Conservation (phyloP, 2,888 invertebrate species). For the Rhyacophila evoluta region DNA sequence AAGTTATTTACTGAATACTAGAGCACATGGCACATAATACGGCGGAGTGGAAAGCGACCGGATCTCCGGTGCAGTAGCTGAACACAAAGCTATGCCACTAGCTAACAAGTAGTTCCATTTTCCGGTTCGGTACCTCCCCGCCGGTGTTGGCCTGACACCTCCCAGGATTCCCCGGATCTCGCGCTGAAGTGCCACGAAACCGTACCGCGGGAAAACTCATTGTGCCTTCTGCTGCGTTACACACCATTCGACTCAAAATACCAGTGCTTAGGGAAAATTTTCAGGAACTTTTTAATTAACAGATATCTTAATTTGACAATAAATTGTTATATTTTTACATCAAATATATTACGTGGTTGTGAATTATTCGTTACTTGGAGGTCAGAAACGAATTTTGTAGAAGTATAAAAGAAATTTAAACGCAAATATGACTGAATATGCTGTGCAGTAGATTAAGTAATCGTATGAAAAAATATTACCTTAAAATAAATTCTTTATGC, state of each 20-base stretch:
- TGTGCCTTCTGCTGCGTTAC: not conserved
- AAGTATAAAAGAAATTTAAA: too few species aligned
- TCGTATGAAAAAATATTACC: too few species aligned
- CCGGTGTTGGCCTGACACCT: conserved; percentile 35
- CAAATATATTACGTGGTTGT: too few species aligned
- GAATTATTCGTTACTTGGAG: too few species aligned
- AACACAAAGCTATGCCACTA: not conserved
- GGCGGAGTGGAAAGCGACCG: not conserved
- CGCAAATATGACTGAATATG: too few species aligned
- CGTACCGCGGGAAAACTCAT: conserved; percentile 16
- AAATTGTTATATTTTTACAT: too few species aligned
- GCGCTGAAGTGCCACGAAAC: conserved; percentile 12
- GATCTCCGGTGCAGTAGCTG: conserved; percentile 33
- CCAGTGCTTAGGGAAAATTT: not conserved
- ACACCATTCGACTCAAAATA: not conserved
- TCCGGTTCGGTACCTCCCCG: conserved; percentile 35
- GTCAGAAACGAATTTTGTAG: too few species aligned
- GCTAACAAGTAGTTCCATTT: conserved; percentile 35
- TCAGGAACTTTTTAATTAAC: not conserved
- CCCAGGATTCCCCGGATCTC: conserved; percentile 10
- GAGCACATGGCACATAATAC: not conserved
- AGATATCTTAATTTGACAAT: not conserved
- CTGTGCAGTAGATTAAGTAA: too few species aligned
- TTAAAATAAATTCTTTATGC: too few species aligned
- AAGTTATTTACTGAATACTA: not conserved